Evolutionary conservation across 2,113 vertebrate genomes (phyloP).

Genomic region (Cynopterus brachyotis): DNA sequence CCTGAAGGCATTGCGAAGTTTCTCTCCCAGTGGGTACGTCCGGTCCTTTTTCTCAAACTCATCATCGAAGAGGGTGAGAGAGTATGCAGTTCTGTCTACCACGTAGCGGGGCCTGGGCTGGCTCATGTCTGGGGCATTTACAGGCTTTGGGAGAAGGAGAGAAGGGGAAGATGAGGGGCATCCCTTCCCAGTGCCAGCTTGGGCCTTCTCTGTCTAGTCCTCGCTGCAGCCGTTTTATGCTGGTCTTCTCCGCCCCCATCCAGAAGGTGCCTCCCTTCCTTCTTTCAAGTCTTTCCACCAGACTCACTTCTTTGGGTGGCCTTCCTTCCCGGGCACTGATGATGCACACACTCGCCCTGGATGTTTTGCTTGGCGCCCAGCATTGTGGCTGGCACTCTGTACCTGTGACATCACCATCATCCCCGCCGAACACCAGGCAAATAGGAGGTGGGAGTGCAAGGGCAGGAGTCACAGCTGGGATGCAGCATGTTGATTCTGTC

Average conservation of each 20-base stretch:
- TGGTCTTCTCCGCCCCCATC: slow-evolving; percentile 58
- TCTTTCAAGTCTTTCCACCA: slow-evolving; percentile 43
- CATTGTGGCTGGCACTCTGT: slow-evolving; percentile 64
- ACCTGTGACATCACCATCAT: slow-evolving; percentile 67
- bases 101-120: slow-evolving; percentile 87
- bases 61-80: slow-evolving; percentile 88
- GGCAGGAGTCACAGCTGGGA: not conserved
- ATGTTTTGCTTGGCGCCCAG: slow-evolving; percentile 71
- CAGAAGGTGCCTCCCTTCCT: slow-evolving; percentile 72
- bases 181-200: not conserved
- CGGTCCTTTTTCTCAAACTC: slow-evolving; percentile 93
- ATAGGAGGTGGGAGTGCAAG: slow-evolving; percentile 15
- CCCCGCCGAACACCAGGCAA: slow-evolving; percentile 8
- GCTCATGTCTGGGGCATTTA: slow-evolving; percentile 83
- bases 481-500: not conserved
- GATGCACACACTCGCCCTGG: slow-evolving; percentile 68
- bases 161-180: slow-evolving; percentile 20
- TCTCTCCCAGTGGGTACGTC: slow-evolving; percentile 89
- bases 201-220: slow-evolving; percentile 21
- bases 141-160: slow-evolving; percentile 66
- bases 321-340: slow-evolving; percentile 70
- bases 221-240: slow-evolving; percentile 59
- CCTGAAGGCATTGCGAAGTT: slow-evolving; percentile 90
- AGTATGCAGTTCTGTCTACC: slow-evolving; percentile 89
- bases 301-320: slow-evolving; percentile 57